phyloP scores from a whole-genome alignment of 1,140 invertebrate species.

The Branchinecta lynchi region DNA sequence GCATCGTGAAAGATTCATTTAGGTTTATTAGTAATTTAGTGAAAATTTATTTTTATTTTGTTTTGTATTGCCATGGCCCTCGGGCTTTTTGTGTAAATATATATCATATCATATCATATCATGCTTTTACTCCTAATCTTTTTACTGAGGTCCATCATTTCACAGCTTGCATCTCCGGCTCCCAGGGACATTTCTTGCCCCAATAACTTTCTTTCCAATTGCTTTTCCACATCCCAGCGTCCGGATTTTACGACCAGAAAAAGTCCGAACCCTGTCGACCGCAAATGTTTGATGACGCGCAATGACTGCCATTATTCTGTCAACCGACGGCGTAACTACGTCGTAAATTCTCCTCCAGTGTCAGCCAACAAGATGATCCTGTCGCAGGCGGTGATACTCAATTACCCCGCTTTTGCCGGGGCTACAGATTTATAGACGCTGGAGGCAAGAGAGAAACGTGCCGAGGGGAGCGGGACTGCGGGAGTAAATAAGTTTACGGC shows the following conservation, averaged over 20 bases:
- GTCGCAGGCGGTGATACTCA: slow-evolving; percentile 10
- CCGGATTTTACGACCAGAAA: slow-evolving; percentile 9
- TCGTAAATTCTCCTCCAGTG: slow-evolving; percentile 9
- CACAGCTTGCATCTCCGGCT: no score
- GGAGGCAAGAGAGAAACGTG: slow-evolving; percentile 1
- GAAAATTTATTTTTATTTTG: no score
- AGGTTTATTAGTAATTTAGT: no score
- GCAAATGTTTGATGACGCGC: slow-evolving; percentile 11
- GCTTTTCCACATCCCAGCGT: not conserved
- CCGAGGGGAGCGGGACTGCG: not conserved
- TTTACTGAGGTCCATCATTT: no score
- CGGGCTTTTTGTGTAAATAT: no score
- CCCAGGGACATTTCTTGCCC: not conserved
- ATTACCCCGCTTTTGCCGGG: slow-evolving; percentile 6
- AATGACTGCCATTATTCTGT: slow-evolving; percentile 11
- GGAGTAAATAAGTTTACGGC: no score
- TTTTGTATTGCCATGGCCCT: no score
- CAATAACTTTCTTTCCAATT: not conserved
- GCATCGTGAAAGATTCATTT: no score
- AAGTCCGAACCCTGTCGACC: slow-evolving; percentile 11
- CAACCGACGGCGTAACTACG: not conserved
- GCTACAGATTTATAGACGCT: slow-evolving; percentile 1
- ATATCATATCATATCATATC: no score
- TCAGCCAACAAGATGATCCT: slow-evolving; percentile 11
- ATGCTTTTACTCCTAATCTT: no score